Conservation (phyloP, 1,140 invertebrate genomes). For the Drosophila novamexicana region DNA sequence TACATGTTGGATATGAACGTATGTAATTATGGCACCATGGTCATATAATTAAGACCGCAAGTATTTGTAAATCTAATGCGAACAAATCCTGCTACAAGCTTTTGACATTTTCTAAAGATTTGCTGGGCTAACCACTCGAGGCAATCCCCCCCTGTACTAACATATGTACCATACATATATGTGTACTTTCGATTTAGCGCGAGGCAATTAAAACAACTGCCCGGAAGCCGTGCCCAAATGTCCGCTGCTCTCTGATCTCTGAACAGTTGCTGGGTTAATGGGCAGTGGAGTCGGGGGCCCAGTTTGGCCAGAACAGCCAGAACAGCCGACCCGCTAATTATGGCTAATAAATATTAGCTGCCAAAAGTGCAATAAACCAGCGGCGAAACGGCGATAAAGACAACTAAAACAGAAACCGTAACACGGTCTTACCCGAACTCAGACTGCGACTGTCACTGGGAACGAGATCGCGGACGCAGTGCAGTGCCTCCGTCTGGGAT, state of each 20-base stretch:
- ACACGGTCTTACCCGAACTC: constrained; percentile 7
- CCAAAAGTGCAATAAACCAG: constrained; percentile 77
- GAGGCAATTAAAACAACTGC: constrained; percentile 50
- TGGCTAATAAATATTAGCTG: constrained; percentile 77
- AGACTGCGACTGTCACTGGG: constrained; percentile 4
- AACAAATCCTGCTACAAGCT: not conserved
- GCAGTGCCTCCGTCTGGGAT: constrained; percentile 27
- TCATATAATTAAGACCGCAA: constrained; percentile 27
- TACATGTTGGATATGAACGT: constrained; percentile 1
- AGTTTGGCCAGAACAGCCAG: constrained; percentile 45
- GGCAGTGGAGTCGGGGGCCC: not conserved
- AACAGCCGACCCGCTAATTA: constrained; percentile 60
- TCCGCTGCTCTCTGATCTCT: constrained; percentile 6
- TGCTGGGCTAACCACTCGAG: too few species aligned
- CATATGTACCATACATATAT: not conserved
- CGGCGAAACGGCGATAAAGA: constrained; percentile 53
- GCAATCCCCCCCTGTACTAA: not conserved
- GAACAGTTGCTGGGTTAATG: not conserved
- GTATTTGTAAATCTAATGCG: constrained; percentile 7
- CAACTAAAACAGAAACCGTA: constrained; percentile 23
- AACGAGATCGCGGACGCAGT: not conserved
- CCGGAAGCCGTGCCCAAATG: constrained; percentile 74
- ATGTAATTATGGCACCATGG: constrained; percentile 9
- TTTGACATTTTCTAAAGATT: constrained; percentile 28
- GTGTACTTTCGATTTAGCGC: constrained; percentile 20